Evolutionary conservation across 2,113 vertebrate species (phyloP).

Genomic region (Brachyistius frenatus): DNA sequence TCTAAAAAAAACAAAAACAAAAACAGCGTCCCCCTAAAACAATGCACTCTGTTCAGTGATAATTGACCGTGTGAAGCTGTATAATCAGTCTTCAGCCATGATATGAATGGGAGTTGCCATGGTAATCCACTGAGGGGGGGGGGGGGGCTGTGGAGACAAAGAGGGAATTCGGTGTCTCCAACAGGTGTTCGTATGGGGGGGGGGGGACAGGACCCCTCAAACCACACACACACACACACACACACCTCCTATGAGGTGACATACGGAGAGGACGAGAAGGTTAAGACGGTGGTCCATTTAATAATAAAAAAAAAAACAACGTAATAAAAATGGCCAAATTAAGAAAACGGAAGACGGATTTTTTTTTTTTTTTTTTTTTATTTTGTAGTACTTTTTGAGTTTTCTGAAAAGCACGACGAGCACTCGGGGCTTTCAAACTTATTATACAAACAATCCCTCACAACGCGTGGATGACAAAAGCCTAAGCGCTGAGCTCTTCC

Average conservation of each 20-base stretch:
- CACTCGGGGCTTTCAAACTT: too few species aligned
- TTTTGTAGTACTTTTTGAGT: too few species aligned
- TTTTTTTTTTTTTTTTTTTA: too few species aligned
- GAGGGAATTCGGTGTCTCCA: constrained; percentile 81
- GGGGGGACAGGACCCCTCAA: constrained; percentile 56
- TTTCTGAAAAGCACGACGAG: too few species aligned
- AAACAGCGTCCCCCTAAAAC: constrained; percentile 53
- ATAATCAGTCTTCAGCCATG: constrained; percentile 72
- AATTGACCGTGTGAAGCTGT: constrained; percentile 72
- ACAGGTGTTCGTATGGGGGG: constrained; percentile 79
- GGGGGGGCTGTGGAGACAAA: constrained; percentile 72
- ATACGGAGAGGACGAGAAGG: constrained; percentile 10
- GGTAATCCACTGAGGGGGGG: constrained; percentile 68
- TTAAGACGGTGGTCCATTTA: neutral
- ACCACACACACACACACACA: constrained; percentile 14
- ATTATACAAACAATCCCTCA: too few species aligned
- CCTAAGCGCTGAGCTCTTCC: constrained; percentile 35
- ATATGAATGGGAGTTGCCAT: constrained; percentile 80
- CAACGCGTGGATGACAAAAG: neutral
- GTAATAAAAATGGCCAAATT: neutral
- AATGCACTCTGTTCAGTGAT: constrained; percentile 59
- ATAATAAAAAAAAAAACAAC: accelerated
- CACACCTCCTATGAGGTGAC: neutral
- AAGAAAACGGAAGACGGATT: neutral
- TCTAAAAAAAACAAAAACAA: constrained; percentile 20